Evolutionary conservation across 30 jellyfish, hydroid and myxozoan genomes (phyloP).

Genomic region (Rhopilema esculentum): DNA sequence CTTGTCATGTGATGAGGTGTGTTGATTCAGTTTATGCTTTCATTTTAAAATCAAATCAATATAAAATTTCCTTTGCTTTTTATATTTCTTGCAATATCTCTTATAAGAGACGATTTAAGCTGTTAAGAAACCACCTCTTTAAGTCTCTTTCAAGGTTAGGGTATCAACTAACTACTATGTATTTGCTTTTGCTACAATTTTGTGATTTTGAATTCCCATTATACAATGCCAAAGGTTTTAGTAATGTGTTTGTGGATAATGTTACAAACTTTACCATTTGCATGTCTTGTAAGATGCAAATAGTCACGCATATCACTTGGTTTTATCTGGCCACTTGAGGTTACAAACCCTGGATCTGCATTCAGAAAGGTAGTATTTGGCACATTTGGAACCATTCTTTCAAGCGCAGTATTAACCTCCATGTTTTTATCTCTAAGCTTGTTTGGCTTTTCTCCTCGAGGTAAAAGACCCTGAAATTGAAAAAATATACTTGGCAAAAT

Average conservation of each 20-base stretch:
- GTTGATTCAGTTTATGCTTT: too few species aligned
- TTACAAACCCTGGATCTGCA: conserved; percentile 92
- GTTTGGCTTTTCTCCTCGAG: conserved; percentile 90
- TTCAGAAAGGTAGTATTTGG: conserved; percentile 76
- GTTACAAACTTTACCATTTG: conserved; percentile 56
- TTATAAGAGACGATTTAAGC: too few species aligned
- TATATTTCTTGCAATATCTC: too few species aligned
- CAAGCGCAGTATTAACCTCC: conserved; percentile 64
- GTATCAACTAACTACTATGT: too few species aligned
- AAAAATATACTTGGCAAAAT: background rate
- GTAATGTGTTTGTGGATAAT: conserved; percentile 9
- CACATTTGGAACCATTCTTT: conserved; percentile 45
- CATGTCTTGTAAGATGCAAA: conserved; percentile 75
- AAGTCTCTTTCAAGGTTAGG: too few species aligned
- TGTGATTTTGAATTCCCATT: background rate
- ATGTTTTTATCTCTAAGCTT: conserved; percentile 71
- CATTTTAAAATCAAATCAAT: too few species aligned
- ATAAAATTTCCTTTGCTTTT: too few species aligned
- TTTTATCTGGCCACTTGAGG: conserved; percentile 59
- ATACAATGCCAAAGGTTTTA: background rate
- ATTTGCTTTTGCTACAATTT: too few species aligned
- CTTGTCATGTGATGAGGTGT: too few species aligned
- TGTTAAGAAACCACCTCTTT: too few species aligned
- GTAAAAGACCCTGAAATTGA: conserved; percentile 77
- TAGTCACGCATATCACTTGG: conserved; percentile 89